Evolutionary conservation across 2,888 invertebrate genomes (phyloP).

Genomic region (Eretmocerus hayati): DNA sequence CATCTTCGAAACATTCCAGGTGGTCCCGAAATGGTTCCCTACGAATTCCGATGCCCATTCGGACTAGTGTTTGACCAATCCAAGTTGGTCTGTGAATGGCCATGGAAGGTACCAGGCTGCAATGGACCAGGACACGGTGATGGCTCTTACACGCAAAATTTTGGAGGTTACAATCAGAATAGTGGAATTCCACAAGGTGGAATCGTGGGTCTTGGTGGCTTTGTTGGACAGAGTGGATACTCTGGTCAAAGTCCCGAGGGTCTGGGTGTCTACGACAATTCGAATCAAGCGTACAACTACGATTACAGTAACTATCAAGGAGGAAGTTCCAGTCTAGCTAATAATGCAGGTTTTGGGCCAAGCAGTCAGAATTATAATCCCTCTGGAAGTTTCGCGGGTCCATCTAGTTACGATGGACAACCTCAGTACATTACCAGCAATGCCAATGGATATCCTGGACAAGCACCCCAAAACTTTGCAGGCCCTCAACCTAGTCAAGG

Average conservation of each 20-base stretch:
- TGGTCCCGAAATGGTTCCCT: conserved; percentile 53
- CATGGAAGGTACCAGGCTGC: conserved; percentile 66
- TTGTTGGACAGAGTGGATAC: conserved; percentile 17
- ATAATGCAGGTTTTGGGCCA: neutral
- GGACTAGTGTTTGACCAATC: conserved; percentile 70
- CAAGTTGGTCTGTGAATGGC: conserved; percentile 69
- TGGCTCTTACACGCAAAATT: conserved; percentile 39
- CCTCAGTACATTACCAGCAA: neutral
- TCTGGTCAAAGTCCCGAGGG: conserved; percentile 13
- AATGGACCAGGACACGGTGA: conserved; percentile 50
- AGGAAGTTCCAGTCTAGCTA: neutral
- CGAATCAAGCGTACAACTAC: neutral
- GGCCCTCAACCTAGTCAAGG: conserved; percentile 9
- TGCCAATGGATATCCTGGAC: conserved; percentile 3
- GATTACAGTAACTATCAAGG: neutral
- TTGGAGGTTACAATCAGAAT: conserved; percentile 12
- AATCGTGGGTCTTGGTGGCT: conserved; percentile 8
- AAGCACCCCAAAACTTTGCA: neutral
- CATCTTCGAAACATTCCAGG: conserved; percentile 30
- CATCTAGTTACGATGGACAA: conserved; percentile 1
- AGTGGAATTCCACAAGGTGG: conserved; percentile 9
- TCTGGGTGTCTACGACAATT: neutral
- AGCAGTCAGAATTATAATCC: conserved; percentile 4
- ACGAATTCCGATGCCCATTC: conserved; percentile 76
- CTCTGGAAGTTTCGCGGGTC: too few relatives aligned